Evolutionary conservation across 1,140 invertebrate genomes (phyloP).

Genomic region (Heliconius hewitsoni): DNA sequence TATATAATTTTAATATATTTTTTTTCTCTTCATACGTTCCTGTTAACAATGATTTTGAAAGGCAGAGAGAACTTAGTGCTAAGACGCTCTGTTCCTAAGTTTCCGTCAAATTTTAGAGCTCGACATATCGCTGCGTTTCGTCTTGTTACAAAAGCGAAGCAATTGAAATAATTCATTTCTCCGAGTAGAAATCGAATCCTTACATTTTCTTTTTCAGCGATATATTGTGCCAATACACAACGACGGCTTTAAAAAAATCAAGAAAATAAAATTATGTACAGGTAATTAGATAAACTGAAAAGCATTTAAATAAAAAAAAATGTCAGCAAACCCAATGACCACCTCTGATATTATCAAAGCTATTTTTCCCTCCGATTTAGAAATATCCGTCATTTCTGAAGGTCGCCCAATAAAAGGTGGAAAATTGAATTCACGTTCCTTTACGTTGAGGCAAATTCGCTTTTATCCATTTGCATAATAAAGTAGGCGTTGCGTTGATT

Average conservation of each 20-base stretch:
- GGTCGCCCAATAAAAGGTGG: slow-evolving; percentile 43
- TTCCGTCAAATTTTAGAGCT: too few species aligned
- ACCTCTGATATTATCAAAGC: slow-evolving; percentile 33
- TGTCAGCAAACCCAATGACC: slow-evolving; percentile 19
- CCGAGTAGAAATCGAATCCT: too few species aligned
- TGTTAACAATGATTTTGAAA: too few species aligned
- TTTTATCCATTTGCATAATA: slow-evolving; percentile 49
- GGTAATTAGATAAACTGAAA: background rate
- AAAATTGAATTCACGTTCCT: slow-evolving; percentile 48
- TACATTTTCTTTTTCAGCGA: too few species aligned
- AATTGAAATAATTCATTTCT: too few species aligned
- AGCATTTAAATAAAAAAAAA: slow-evolving; percentile 3
- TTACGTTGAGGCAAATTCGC: slow-evolving; percentile 41
- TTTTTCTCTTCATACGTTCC: too few species aligned
- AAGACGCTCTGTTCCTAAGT: too few species aligned
- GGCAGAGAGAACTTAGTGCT: too few species aligned
- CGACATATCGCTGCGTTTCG: too few species aligned
- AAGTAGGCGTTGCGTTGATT: slow-evolving; percentile 41
- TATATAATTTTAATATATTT: too few species aligned
- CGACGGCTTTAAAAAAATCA: background rate
- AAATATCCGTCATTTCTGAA: slow-evolving; percentile 41
- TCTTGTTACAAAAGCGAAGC: too few species aligned
- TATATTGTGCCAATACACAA: too few species aligned
- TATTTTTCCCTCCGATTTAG: slow-evolving; percentile 43
- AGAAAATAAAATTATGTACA: background rate